Base-by-base conservation (phyloP, 2,113 vertebrate genomes). In the Hiodon tergisus region DNA sequence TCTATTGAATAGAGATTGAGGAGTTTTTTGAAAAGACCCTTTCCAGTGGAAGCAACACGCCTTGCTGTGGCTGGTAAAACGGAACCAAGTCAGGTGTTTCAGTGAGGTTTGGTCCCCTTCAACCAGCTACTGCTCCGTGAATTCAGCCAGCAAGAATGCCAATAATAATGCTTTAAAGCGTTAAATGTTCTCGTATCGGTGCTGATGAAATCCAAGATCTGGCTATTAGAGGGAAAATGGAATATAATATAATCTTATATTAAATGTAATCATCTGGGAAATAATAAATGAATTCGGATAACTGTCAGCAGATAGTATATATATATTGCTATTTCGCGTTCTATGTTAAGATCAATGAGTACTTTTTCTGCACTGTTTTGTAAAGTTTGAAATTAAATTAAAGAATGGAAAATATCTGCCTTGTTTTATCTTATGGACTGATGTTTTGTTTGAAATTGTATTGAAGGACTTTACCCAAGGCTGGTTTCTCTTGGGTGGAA, bases 41-140 rank as follows among this genome's bases (percentile, higher is more conserved):
- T 79, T 83, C 75, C 76, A 77, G 80, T 82, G 84, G 86, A 88
- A 88, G 83, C 89, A 84, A 86, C 89, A 89, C 91, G 76, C 87
- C 90, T 93, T 97, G 95, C 97, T 97, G 93, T 98, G 93, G 97
- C 96, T 98, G 97, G 97, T 98, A 94, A 98, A 98, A 98, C 89
- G 97, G 97, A 98, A 98, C 97, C 97, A 98, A 97, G 95, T 95
- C 97, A 95, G 73, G 74, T 95, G 94, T 96, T 96, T 93, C 90
- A 92, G 78, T 89, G 94, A 98, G 97, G 96, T 98, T 98, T 98
- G 97, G 97, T 98, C 97, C 97, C 97, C 95, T 98, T 98, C 96
- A 98, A 98, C 96, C 97, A 98, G 97, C 96, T 98, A 97, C 83
- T 93, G 95, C 95, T 93, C 85, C 86, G 91, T 92, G 91, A 89